Evolutionary conservation across 37 sponge, comb jelly and placozoan species (phyloP).

Genomic region (Eunapius fragilis): DNA sequence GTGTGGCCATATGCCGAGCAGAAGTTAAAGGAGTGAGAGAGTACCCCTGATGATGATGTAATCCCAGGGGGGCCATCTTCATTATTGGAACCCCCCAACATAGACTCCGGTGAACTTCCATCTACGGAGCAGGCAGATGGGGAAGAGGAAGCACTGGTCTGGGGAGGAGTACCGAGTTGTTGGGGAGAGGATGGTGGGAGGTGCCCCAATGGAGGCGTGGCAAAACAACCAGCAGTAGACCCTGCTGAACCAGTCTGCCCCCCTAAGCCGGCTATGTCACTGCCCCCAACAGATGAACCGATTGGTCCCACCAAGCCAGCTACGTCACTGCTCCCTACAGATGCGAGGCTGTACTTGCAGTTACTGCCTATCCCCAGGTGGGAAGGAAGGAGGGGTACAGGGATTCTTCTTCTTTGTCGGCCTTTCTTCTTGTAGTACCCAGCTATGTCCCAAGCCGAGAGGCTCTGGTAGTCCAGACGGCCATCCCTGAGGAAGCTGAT

Average conservation of each 20-base stretch:
- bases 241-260: neutral
- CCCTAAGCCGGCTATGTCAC: neutral
- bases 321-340: neutral
- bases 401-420: conserved; percentile 14
- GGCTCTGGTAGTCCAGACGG: conserved; percentile 67
- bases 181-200: neutral
- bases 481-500: conserved; percentile 65
- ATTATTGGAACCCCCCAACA: neutral
- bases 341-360: conserved; percentile 43
- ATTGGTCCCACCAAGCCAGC: neutral
- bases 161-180: neutral
- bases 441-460: conserved; percentile 63
- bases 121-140: neutral
- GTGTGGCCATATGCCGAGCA: conserved; percentile 56
- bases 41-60: conserved; percentile 8
- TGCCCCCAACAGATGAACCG: neutral
- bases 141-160: neutral
- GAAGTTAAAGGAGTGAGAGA: conserved; percentile 73
- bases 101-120: neutral
- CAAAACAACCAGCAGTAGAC: too few relatives aligned
- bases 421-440: conserved; percentile 39
- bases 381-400: conserved; percentile 68
- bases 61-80: neutral
- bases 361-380: conserved; percentile 42
- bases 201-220: neutral